These are phyloP conservation scores for Hemaris fuciformis DNA, from an alignment of 2,888 invertebrate species.

Conservation along the genomic window DNA sequence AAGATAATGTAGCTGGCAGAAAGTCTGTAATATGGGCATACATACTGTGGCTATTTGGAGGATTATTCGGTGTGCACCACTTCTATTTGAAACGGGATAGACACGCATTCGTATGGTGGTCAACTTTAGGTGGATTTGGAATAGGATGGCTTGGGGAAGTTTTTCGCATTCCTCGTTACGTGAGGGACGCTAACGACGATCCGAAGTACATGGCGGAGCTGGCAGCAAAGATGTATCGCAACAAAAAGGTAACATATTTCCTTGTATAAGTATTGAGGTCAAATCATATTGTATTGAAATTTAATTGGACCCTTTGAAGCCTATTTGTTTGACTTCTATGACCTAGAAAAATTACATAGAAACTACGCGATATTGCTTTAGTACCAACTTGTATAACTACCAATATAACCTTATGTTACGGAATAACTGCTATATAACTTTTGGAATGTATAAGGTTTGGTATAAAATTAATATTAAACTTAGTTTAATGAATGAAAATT, in stretches of 20 bases:
- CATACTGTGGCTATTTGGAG: slow-evolving; percentile 92
- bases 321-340: background rate
- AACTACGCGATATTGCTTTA: no score
- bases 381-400: no score
- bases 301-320: background rate
- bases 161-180: slow-evolving; percentile 91
- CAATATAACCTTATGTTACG: no score
- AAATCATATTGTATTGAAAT: background rate
- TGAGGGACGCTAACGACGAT: slow-evolving; percentile 90
- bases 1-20: slow-evolving; percentile 37
- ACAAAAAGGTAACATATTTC: slow-evolving; percentile 82
- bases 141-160: slow-evolving; percentile 94
- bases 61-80: slow-evolving; percentile 94
- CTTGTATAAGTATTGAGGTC: background rate
- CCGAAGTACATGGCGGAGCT: slow-evolving; percentile 85
- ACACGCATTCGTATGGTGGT: slow-evolving; percentile 95
- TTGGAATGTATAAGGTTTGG: no score
- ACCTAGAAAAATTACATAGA: background rate
- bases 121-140: slow-evolving; percentile 92
- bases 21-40: slow-evolving; percentile 88
- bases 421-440: no score
- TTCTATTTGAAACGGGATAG: slow-evolving; percentile 93
- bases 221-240: slow-evolving; percentile 80
- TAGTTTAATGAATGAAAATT: no score
- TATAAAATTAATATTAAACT: no score